Base-by-base conservation (phyloP, 2,797 vertebrate species). In the Peromyscus eremicus region DNA sequence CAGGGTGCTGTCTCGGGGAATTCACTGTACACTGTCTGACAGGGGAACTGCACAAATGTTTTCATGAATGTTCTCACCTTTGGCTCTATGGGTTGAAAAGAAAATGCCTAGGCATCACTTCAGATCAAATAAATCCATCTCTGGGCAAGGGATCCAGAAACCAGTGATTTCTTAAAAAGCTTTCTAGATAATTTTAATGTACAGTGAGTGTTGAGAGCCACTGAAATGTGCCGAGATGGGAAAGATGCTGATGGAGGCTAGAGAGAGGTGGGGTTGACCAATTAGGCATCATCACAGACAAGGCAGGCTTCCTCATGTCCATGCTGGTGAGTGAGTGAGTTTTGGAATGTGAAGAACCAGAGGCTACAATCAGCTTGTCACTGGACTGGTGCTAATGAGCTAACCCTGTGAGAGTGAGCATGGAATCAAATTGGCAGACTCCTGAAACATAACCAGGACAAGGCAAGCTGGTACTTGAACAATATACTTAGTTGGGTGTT, bases 51-150 rank as follows among this genome's bases (percentile, higher is more conserved):
- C 43, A 55, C 37, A 43, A 81, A 80, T 85, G 49, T 43, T 90
- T 92, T 43, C 37, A 32, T 40, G 19, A 90, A 0, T 77, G 10
- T 93, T 66, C 82, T 95, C 79, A 80, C 76, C 27, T 1, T 87
- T 84, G 40, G 16, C 57, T 95, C 92, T 77, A 62, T 13, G 13
- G 23, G 29, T 94, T 55, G 92, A 94, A 93, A 95, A 92, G 76
- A 52, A 3, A 25, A 71, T 91, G 2, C 34, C 43, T 70, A 17
- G 13, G 57, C 37, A 86, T 96, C 27, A 68, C 29, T 84, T 46
- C 73, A 94, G 62, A 89, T 27, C 46, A 95, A 89, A 92, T 93
- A 76, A 93, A 83, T 95, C 29, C 89, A 71, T 84, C 43, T 66
- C 57, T 85, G 37, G 66, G n/a, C 80, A 27, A 94, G 16, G 21